phyloP scores from a whole-genome alignment of 2,888 invertebrate genomes.

The Sinohyriopsis cumingii region DNA sequence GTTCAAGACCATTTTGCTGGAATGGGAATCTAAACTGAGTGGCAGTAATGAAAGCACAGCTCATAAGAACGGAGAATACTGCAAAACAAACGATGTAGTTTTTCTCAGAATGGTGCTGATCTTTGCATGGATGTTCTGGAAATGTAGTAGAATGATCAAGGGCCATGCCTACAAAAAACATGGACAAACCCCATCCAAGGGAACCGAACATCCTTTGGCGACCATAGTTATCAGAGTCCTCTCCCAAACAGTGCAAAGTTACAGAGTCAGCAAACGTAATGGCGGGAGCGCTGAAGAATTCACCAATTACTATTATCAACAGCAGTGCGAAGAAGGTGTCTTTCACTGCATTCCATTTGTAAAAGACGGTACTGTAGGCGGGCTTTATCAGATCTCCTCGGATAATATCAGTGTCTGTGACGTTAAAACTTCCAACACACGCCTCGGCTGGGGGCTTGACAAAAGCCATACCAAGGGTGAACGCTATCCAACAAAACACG shows the following conservation, averaged over 20 bases:
- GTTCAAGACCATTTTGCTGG: constrained; percentile 46
- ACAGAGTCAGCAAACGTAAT: constrained; percentile 86
- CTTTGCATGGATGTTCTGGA: constrained; percentile 89
- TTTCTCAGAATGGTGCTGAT: constrained; percentile 90
- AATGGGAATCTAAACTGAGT: constrained; percentile 83
- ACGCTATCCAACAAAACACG: constrained; percentile 94
- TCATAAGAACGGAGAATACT: constrained; percentile 97
- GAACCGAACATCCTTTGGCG: constrained; percentile 99
- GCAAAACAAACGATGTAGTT: constrained; percentile 99
- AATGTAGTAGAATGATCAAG: constrained; percentile 97
- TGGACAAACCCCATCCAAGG: constrained; percentile 97
- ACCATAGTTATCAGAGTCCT: constrained; percentile 83
- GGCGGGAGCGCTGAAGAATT: constrained; percentile 97
- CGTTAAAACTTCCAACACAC: constrained; percentile 81
- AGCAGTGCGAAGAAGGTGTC: constrained; percentile 96
- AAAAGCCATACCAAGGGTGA: constrained; percentile 95
- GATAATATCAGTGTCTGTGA: constrained; percentile 69
- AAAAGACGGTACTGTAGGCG: constrained; percentile 93
- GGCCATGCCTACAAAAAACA: constrained; percentile 92
- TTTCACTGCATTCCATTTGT: constrained; percentile 89
- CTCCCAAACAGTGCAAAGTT: constrained; percentile 80
- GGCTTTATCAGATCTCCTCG: constrained; percentile 74
- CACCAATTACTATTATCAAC: constrained; percentile 93
- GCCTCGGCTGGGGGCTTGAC: constrained; percentile 94
- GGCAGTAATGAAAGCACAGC: constrained; percentile 92